Conservation (phyloP, 1,140 invertebrate genomes). For the Drosophila aff. region DNA sequence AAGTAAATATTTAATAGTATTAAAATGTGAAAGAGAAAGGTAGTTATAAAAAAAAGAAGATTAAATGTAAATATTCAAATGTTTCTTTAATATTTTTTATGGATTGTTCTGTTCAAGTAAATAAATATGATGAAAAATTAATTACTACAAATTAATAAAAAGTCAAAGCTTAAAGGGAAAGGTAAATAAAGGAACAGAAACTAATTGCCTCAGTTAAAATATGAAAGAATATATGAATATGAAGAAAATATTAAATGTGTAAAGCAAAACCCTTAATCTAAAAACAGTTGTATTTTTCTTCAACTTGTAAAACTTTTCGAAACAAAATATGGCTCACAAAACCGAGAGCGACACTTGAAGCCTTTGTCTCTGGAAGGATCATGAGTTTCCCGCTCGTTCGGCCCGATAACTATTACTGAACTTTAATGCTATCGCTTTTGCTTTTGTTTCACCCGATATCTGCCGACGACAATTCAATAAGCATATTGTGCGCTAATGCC, state of each 20-base stretch:
- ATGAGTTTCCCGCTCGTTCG: neutral
- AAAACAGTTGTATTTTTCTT: no score
- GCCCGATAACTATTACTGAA: neutral
- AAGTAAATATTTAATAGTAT: neutral
- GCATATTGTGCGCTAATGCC: slow-evolving; percentile 40
- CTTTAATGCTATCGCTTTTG: slow-evolving; percentile 7
- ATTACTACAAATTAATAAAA: no score
- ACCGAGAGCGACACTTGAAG: neutral
- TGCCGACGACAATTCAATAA: slow-evolving; percentile 50
- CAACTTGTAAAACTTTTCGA: neutral
- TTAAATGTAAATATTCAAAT: neutral
- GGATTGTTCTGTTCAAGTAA: neutral
- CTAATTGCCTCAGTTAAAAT: neutral
- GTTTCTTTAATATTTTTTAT: neutral
- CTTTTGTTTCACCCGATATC: neutral
- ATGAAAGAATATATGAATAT: no score
- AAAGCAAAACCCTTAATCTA: no score
- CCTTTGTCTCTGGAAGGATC: neutral
- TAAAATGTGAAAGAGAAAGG: neutral
- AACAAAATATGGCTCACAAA: neutral
- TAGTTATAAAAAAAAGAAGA: neutral
- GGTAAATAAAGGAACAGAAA: neutral
- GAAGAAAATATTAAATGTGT: neutral
- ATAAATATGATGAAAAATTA: neutral
- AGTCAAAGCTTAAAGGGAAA: neutral